Evolutionary conservation across 2,888 invertebrate genomes (phyloP).

Genomic region (Lasioglossum marginatum): DNA sequence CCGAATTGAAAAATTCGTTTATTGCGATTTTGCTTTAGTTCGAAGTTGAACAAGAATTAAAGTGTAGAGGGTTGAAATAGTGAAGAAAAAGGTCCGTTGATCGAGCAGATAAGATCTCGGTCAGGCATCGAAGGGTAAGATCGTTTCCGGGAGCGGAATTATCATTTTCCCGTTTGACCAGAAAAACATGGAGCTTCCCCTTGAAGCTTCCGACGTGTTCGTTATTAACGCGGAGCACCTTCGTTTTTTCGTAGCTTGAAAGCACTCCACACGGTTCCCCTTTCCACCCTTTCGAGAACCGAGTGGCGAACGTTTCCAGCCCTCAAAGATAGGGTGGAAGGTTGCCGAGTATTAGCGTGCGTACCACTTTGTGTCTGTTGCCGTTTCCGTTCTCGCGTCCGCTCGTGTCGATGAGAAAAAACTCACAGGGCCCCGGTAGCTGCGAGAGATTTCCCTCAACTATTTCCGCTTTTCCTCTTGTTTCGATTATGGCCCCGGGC

Average conservation of each 20-base stretch:
- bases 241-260: conserved; percentile 64
- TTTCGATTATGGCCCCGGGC: conserved; percentile 18
- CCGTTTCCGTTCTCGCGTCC: conserved; percentile 35
- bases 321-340: conserved; percentile 45
- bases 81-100: neutral
- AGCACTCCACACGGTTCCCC: conserved; percentile 57
- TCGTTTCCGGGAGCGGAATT: conserved; percentile 8
- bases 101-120: neutral
- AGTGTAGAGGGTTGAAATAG: no score
- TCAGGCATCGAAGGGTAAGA: neutral
- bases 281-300: conserved; percentile 57
- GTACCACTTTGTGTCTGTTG: conserved; percentile 53
- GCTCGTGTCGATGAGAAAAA: conserved; percentile 12
- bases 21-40: neutral
- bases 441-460: conserved; percentile 22
- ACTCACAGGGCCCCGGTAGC: neutral
- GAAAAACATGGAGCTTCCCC: conserved; percentile 44
- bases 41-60: neutral
- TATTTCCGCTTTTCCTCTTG: conserved; percentile 24
- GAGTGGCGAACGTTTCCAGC: conserved; percentile 51
- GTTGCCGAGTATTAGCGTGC: conserved; percentile 47
- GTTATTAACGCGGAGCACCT: conserved; percentile 68
- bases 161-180: conserved; percentile 53
- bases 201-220: conserved; percentile 45
- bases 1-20: neutral